Evolutionary conservation across 2,888 invertebrate genomes (phyloP).

Genomic region (Deilephila porcellus): DNA sequence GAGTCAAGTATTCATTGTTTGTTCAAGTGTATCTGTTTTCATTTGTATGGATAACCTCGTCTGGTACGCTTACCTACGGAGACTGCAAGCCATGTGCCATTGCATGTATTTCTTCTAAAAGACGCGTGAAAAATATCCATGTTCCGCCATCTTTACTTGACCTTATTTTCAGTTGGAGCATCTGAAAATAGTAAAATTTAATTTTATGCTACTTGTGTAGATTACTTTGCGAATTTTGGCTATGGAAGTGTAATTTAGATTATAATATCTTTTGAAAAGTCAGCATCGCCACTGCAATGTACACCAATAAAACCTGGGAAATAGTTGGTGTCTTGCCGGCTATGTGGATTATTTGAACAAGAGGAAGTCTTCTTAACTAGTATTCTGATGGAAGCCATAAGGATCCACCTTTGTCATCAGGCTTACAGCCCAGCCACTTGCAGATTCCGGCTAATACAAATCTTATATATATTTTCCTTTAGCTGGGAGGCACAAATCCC

Average conservation of each 20-base stretch:
- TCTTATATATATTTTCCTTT: no score
- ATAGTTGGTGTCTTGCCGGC: no score
- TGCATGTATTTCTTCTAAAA: neutral
- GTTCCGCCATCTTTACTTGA: neutral
- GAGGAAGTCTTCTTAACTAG: no score
- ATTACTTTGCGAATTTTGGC: neutral
- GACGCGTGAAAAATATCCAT: neutral
- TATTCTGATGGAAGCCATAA: no score
- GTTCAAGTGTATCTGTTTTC: conserved; percentile 37
- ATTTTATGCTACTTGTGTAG: no score
- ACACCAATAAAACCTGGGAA: no score
- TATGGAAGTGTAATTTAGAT: neutral
- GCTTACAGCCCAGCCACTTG: no score
- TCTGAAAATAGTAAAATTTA: neutral
- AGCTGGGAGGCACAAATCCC: no score
- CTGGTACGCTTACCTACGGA: conserved; percentile 28
- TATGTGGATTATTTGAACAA: no score
- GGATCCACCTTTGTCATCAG: no score
- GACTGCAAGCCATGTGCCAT: neutral
- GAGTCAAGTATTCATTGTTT: conserved; percentile 38
- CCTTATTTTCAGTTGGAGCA: neutral
- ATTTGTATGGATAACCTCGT: conserved; percentile 31
- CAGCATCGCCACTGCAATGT: no score
- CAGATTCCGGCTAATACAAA: no score
- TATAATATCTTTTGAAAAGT: neutral